Evolutionary conservation across 2,113 vertebrate species (phyloP), one percentile per base, ranked within the genome.

Genomic region (Triplophysa tibetana): DNA sequence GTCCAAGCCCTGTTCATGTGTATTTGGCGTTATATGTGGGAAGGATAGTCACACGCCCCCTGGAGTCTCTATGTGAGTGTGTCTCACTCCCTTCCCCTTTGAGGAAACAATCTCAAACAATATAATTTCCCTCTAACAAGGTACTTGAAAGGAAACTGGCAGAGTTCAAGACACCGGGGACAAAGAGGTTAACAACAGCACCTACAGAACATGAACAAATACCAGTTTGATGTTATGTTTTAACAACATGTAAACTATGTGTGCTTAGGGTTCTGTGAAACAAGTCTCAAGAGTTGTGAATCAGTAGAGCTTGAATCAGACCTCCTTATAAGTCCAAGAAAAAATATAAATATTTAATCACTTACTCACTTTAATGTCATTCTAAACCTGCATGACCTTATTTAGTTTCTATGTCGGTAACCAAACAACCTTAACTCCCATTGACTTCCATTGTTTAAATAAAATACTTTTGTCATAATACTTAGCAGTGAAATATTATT

Each of bases 61-160:
- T 17, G 54, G 72, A 86, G 82, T 17, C 82, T 54, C 41, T 41
- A 13, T 77, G 19, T 69, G 16, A 10, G 33, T 24, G 41, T 10
- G 50, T 72, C 60, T 64, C 60, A 72, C 54, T 62, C 73, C 63
- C 70, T 68, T 76, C 76, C 67, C 26, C 62, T 50, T 62, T 38
- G 63, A 81, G 84, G 84, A 86, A 86, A 77, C 72, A 81, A 85
- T 85, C 78, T 69, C 41, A 78, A 85, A 85, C 78, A 81, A 86
- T 81, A 83, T 86, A 4, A 83, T 83, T 83, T 83, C 76, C 84
- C 73, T 83, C 73, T 83, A 81, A 86, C 84, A 86, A 58, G 70
- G 70, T 38, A 86, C 82, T 82, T 86, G 70, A 83, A 77, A 80
- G 76, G 82, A 83, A 83, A 72, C 79, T 73, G 56, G 64, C 77